phyloP scores from a whole-genome alignment of 2,113 vertebrate genomes.

The Aegotheles bennettii region DNA sequence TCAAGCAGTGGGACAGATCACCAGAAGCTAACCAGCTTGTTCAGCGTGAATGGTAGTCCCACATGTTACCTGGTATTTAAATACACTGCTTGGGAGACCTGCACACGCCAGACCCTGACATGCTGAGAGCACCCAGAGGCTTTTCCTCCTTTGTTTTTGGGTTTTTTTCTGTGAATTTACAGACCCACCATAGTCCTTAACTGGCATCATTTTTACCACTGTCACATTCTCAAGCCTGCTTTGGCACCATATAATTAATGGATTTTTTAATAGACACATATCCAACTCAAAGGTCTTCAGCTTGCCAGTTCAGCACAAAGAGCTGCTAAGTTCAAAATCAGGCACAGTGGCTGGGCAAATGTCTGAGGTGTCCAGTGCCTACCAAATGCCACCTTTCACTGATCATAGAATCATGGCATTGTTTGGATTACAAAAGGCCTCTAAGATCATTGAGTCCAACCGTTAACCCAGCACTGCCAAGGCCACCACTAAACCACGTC shows the following conservation, averaged over 20 bases:
- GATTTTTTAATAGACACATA: not conserved
- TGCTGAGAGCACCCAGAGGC: not conserved
- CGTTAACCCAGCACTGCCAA: no score
- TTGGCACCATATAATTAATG: not conserved
- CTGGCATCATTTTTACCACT: not conserved
- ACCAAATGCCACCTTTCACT: not conserved
- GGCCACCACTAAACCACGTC: no score
- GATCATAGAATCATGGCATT: not conserved
- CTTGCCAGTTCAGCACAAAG: not conserved
- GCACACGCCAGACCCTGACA: not conserved
- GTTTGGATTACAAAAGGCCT: no score
- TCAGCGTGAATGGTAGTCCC: not conserved
- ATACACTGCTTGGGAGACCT: not conserved
- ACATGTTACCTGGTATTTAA: not conserved
- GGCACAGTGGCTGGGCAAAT: accelerated
- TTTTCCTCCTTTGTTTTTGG: not conserved
- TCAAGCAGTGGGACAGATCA: not conserved
- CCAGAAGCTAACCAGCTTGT: not conserved
- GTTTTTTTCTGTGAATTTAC: not conserved
- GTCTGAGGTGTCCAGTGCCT: not conserved
- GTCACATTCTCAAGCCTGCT: not conserved
- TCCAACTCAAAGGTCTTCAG: not conserved
- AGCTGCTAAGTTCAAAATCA: not conserved
- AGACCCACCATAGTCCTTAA: not conserved
- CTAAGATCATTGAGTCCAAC: no score